Evolutionary conservation across 2,888 invertebrate species (phyloP).

Genomic region (Parnassius mnemosyne): DNA sequence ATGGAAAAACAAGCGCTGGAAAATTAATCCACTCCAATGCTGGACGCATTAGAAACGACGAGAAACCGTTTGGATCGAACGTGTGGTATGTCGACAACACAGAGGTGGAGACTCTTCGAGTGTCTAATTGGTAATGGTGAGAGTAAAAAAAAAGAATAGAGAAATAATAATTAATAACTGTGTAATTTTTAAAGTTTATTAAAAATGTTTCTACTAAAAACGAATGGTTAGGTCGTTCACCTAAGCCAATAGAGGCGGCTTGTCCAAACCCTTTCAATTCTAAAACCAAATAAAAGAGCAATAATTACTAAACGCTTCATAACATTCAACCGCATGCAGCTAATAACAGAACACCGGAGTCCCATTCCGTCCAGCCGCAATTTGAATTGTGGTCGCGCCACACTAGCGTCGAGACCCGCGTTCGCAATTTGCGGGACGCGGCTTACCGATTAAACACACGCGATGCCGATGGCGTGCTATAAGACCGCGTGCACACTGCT

Average conservation of each 20-base stretch:
- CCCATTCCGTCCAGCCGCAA: conserved; percentile 17
- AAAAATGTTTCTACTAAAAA: too few relatives aligned
- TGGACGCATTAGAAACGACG: too few relatives aligned
- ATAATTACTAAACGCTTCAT: conserved; percentile 19
- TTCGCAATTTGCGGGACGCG: conserved; percentile 37
- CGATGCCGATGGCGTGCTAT: conserved; percentile 30
- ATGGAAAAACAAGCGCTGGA: too few relatives aligned
- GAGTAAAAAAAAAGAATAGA: too few relatives aligned
- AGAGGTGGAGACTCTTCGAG: too few relatives aligned
- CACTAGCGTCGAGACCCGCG: conserved; percentile 19
- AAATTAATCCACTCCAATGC: too few relatives aligned
- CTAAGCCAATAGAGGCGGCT: neutral
- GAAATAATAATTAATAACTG: too few relatives aligned
- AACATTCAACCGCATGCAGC: conserved; percentile 21
- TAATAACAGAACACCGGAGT: conserved; percentile 18
- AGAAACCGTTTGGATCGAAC: too few relatives aligned
- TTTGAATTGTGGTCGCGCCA: conserved; percentile 23
- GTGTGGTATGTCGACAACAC: too few relatives aligned
- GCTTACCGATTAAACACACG: conserved; percentile 39
- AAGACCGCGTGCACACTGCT: conserved; percentile 3
- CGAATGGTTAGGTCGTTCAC: too few relatives aligned
- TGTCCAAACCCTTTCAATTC: neutral
- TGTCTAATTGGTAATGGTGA: too few relatives aligned
- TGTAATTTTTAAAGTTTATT: too few relatives aligned
- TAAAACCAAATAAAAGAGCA: conserved; percentile 12